These are phyloP conservation scores for Notospermus geniculatus DNA, from an alignment of 1,140 invertebrate species.

Conservation along the genomic window DNA sequence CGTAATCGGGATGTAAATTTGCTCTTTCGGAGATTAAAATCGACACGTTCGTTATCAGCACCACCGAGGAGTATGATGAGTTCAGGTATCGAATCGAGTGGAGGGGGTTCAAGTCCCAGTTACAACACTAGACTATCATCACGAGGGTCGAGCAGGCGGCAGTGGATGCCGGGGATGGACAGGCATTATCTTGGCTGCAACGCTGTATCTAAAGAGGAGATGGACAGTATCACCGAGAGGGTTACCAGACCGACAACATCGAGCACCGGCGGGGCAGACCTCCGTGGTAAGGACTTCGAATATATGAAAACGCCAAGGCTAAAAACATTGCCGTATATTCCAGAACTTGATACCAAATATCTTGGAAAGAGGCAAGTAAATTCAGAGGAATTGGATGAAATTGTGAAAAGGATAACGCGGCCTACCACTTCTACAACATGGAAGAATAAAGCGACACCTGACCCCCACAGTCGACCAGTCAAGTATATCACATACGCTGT, in stretches of 20 bases:
- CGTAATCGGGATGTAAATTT: neutral
- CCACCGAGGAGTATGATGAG: neutral
- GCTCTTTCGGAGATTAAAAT: neutral
- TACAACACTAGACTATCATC: neutral
- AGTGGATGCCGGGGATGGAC: neutral
- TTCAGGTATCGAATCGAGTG: neutral
- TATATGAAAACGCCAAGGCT: constrained; percentile 3
- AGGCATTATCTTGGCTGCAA: constrained; percentile 3
- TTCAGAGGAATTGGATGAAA: neutral
- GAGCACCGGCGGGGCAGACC: neutral
- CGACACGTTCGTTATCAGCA: neutral
- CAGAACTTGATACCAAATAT: neutral
- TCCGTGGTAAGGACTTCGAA: neutral
- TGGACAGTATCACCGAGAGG: neutral
- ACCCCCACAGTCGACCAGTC: neutral
- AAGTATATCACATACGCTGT: neutral
- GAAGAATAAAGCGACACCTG: neutral
- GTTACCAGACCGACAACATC: neutral
- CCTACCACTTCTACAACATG: neutral
- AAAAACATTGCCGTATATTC: constrained; percentile 1
- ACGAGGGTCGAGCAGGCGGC: no score
- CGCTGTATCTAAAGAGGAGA: neutral
- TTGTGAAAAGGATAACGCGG: neutral
- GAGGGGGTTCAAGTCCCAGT: neutral
- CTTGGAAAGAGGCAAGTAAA: neutral